phyloP scores from a whole-genome alignment of 2,797 vertebrate genomes.

The Mionectes olivaceus region DNA sequence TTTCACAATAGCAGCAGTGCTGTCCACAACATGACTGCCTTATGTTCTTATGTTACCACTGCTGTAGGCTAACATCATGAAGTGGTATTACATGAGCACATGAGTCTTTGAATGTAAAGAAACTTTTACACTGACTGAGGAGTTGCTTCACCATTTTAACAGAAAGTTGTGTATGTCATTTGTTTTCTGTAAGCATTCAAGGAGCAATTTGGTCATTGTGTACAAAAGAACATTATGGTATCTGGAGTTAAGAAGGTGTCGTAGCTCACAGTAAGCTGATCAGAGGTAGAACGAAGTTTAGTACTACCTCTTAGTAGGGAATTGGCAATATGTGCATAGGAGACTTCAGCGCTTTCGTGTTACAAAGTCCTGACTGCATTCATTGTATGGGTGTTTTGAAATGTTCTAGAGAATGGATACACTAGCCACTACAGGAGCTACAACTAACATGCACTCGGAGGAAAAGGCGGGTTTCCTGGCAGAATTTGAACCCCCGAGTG shows the following conservation, averaged over 20 bases:
- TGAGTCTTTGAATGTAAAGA: not conserved
- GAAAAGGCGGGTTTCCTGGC: not conserved
- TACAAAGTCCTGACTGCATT: not conserved
- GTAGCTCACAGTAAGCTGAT: not conserved
- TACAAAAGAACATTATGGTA: not conserved
- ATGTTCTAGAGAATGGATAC: not conserved
- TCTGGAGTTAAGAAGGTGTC: not conserved
- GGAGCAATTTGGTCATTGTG: not conserved
- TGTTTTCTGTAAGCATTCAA: not conserved
- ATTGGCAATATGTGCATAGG: not conserved
- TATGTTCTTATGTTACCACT: not conserved
- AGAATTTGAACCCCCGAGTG: not conserved
- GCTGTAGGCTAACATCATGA: not conserved
- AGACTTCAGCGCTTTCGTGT: not conserved
- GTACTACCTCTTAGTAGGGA: not conserved
- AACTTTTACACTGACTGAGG: not conserved
- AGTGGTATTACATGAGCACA: not conserved
- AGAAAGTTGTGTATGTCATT: not conserved
- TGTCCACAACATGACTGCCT: not conserved
- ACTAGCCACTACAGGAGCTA: fast-evolving
- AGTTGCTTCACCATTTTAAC: not conserved
- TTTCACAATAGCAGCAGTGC: not conserved
- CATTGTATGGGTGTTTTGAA: not conserved
- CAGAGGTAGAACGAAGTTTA: not conserved
- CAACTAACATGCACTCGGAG: not conserved